Percentiles rank a stretch among this genome's conserved stretches.
Evolutionary conservation across 2,113 vertebrate species (phyloP).

Genomic region (Ciconia stormi): DNA sequence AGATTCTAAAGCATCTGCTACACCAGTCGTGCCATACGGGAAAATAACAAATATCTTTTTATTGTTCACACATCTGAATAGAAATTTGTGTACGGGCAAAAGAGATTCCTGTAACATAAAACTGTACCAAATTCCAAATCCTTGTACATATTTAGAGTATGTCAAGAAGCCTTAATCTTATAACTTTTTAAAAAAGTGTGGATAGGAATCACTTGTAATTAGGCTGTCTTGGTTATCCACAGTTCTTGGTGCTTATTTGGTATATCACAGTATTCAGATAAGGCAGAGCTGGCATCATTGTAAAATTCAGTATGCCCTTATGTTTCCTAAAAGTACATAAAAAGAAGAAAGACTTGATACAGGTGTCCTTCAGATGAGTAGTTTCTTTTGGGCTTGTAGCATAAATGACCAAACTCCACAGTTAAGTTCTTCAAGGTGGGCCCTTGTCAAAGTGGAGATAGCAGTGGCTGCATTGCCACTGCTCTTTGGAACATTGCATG

Average conservation of each 20-base stretch:
- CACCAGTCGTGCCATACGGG: neutral
- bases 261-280: neutral
- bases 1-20: neutral
- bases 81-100: neutral
- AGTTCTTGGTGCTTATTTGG: neutral
- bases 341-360: neutral
- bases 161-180: neutral
- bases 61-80: neutral
- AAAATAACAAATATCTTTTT: neutral
- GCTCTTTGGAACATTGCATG: neutral
- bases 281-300: neutral
- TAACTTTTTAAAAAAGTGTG: neutral
- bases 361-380: neutral
- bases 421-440: neutral
- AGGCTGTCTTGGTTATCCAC: neutral
- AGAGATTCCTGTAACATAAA: neutral
- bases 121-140: neutral
- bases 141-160: neutral
- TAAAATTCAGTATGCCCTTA: neutral
- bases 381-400: neutral
- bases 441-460: neutral
- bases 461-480: neutral
- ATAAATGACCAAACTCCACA: neutral
- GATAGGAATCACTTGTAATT: neutral
- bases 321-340: neutral